Evolutionary conservation across 2,888 invertebrate species (phyloP).

Genomic region (Campaea margaritaria): DNA sequence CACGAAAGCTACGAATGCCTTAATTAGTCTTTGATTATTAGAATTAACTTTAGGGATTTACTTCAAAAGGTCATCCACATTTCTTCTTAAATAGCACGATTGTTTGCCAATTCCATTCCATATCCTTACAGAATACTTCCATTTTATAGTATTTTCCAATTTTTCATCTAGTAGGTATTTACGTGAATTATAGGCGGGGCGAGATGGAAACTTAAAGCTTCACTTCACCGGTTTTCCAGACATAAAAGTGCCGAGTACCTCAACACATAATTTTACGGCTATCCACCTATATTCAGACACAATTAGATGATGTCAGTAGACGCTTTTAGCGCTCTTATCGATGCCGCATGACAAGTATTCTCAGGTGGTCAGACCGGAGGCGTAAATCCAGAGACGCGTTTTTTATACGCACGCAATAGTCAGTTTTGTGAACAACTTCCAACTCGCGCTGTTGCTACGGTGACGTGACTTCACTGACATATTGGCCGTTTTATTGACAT

Average conservation of each 20-base stretch:
- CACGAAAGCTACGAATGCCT: too few species aligned
- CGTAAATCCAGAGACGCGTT: slow-evolving; percentile 22
- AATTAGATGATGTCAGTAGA: slow-evolving; percentile 36
- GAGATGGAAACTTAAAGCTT: neutral
- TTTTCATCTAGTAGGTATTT: neutral
- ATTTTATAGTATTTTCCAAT: neutral
- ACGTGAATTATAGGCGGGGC: neutral
- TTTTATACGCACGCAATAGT: slow-evolving; percentile 10
- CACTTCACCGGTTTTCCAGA: neutral
- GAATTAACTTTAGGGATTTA: too few species aligned
- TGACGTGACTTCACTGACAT: slow-evolving; percentile 17
- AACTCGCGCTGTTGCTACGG: slow-evolving; percentile 30
- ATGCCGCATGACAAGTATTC: slow-evolving; percentile 30
- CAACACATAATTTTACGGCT: neutral
- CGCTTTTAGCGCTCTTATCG: slow-evolving; percentile 28
- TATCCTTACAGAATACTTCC: neutral
- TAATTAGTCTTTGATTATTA: too few species aligned
- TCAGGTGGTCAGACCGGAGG: slow-evolving; percentile 29
- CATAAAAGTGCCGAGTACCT: neutral
- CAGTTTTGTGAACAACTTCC: slow-evolving; percentile 32
- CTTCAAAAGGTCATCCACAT: too few species aligned
- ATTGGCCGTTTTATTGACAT: slow-evolving; percentile 30
- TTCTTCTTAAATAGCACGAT: too few species aligned
- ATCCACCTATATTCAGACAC: slow-evolving; percentile 19
- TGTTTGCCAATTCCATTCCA: too few species aligned